Conservation (phyloP, 2,113 vertebrate species). For the Thryonomys swinderianus region DNA sequence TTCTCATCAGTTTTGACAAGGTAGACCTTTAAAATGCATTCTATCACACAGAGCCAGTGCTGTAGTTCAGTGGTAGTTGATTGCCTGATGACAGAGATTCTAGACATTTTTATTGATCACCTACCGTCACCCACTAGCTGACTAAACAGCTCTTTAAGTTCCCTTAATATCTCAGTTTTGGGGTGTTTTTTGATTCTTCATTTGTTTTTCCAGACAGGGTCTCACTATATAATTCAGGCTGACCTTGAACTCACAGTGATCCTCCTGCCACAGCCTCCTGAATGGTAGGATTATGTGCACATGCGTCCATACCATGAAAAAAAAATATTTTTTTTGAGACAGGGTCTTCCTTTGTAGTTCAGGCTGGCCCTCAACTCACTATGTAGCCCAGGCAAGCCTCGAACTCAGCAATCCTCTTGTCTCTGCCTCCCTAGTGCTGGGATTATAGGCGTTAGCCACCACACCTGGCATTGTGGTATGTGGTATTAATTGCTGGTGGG, state of each 20-base stretch:
- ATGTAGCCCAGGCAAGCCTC: too few relatives aligned
- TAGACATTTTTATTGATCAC: neutral
- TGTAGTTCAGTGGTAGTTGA: neutral
- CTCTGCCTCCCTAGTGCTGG: too few relatives aligned
- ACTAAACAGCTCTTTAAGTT: neutral
- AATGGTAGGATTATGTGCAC: neutral
- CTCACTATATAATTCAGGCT: neutral
- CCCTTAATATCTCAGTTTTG: neutral
- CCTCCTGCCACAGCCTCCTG: neutral
- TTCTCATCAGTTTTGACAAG: conserved; percentile 37
- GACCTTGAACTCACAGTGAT: neutral
- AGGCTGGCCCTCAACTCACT: too few relatives aligned
- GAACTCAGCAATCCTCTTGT: too few relatives aligned
- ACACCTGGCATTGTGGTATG: too few relatives aligned
- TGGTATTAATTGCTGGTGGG: too few relatives aligned
- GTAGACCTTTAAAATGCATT: conserved; percentile 54
- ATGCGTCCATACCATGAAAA: neutral
- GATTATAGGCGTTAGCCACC: too few relatives aligned
- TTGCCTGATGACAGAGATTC: neutral
- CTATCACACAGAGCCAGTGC: neutral
- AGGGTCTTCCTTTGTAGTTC: too few relatives aligned
- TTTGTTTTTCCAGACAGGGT: neutral
- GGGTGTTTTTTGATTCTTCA: neutral
- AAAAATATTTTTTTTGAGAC: too few relatives aligned
- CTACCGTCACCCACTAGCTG: neutral